Base-by-base conservation (phyloP, 2,797 vertebrate species). In the Pipistrellus kuhlii region DNA sequence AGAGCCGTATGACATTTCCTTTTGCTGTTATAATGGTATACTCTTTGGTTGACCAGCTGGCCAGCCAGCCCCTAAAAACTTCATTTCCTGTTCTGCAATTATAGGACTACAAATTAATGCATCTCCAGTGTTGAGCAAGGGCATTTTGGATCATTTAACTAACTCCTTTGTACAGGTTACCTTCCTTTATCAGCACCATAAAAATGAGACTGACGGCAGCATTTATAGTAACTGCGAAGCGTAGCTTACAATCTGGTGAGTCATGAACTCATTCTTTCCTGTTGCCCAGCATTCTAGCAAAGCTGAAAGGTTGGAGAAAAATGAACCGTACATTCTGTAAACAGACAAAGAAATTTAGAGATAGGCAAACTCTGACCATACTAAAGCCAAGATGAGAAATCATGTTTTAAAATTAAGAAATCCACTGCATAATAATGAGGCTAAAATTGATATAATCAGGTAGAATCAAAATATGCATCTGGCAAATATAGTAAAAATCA, bases 101-200 rank as follows among this genome's bases (percentile, higher is more conserved):
- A 94, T 32, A 91, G 59, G 53, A 66, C 81, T 86, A 92, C 76
- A 73, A 88, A 91, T 95, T 84, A 95, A 94, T 92, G 83, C 44
- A 69, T 92, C 82, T 82, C 59, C 59, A 46, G 66, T 57, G 71
- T 86, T 96, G 68, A 57, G 44, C 85, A 90, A 93, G 94, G 95
- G 90, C 75, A 92, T 97, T 96, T 96, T 92, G 87, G 78, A 51
- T 96, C 96, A 97, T 96, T 97, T 97, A 96, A 95, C 96, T 96
- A 97, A 97, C 94, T 95, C 53, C 81, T 82, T 94, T 78, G 83
- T 75, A 73, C 62, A 95, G 82, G 88, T 91, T 96, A 69, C 87
- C 62, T 77, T 96, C 48, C 68, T 91, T 95, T 97, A 93, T 97
- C 93, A 96, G 55, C 7, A 90, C 35, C 85, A 92, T 97, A 96